phyloP scores from a whole-genome alignment of 2,113 vertebrate genomes.

The Dinomys branickii region DNA sequence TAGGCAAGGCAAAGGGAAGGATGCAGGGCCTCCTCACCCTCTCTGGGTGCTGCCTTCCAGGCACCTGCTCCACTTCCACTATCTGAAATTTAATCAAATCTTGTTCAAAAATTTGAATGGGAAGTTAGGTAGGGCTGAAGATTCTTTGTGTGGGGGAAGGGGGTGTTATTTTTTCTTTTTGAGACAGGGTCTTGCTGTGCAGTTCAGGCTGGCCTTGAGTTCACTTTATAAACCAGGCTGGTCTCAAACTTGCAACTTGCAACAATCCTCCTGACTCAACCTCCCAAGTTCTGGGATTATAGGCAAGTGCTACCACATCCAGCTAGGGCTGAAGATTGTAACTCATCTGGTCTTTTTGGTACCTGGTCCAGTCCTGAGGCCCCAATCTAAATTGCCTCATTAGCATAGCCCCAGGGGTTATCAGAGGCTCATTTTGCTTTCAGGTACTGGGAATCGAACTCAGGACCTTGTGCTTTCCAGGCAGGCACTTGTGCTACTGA shows the following conservation, averaged over 20 bases:
- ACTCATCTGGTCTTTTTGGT: not conserved
- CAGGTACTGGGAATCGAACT: no score
- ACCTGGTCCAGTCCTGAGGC: not conserved
- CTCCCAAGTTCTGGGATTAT: no score
- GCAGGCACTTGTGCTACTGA: no score
- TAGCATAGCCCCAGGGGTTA: not conserved
- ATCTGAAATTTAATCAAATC: not conserved
- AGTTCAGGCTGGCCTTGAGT: no score
- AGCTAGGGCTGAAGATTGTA: not conserved
- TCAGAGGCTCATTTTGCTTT: not conserved
- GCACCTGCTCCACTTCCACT: not conserved
- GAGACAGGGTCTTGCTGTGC: no score
- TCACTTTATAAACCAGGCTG: no score
- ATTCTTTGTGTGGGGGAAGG: no score
- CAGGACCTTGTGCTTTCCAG: no score
- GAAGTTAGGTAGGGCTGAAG: not conserved
- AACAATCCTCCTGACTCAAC: no score
- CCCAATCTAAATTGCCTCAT: not conserved
- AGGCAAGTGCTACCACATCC: no score
- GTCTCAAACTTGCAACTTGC: no score
- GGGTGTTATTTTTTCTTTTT: no score
- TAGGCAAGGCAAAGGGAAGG: not conserved
- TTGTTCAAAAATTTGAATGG: not conserved
- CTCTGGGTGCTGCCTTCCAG: not conserved
- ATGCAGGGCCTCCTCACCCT: not conserved